Conservation (phyloP, 2,888 invertebrate genomes). For the Brachynemurus nebulosus region DNA sequence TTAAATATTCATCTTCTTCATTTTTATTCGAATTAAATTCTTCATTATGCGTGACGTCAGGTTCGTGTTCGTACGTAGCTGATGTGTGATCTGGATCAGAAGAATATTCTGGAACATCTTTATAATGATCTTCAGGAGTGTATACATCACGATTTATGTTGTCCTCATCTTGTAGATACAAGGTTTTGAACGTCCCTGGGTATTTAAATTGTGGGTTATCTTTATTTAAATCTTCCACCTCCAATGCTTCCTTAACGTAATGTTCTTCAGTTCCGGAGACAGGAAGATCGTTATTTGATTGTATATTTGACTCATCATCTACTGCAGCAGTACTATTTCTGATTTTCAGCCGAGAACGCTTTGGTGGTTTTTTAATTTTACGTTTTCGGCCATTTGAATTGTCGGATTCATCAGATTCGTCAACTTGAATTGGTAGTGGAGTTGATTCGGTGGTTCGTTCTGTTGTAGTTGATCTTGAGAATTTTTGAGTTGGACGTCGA, state of each 20-base stretch:
- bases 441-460: constrained; percentile 18
- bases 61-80: neutral
- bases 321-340: constrained; percentile 14
- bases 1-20: neutral
- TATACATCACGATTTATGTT: neutral
- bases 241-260: constrained; percentile 23
- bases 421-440: no score
- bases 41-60: neutral
- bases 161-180: constrained; percentile 23
- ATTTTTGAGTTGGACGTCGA: no score
- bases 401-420: constrained; percentile 27
- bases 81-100: neutral
- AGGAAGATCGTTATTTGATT: constrained; percentile 21
- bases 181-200: constrained; percentile 32
- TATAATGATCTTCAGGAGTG: neutral
- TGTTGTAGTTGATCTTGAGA: constrained; percentile 9
- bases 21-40: neutral
- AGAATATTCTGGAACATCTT: neutral
- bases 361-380: constrained; percentile 18
- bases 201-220: constrained; percentile 24
- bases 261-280: constrained; percentile 28
- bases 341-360: constrained; percentile 13
- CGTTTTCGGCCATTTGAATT: constrained; percentile 28
- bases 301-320: constrained; percentile 18
- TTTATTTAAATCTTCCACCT: constrained; percentile 16